A percentile compares a stretch with the other conserved stretches of the same genome.
phyloP scores from a whole-genome alignment of 2,888 invertebrate species.

The Sceliomorpha sp. region DNA sequence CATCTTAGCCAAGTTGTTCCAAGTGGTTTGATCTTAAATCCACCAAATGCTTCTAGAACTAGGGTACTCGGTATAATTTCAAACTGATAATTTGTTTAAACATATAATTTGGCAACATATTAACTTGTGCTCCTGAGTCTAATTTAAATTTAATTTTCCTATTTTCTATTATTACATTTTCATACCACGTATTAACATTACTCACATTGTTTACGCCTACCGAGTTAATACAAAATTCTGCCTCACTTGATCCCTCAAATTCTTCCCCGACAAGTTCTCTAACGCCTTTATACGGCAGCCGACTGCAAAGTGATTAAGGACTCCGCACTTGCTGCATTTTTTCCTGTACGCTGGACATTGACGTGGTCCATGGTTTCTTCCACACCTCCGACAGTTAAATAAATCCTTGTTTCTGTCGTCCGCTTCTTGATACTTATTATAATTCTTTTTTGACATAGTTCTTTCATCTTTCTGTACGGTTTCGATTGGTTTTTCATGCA shows the following conservation, averaged over 20 bases:
- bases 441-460: no score
- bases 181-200: constrained; percentile 5
- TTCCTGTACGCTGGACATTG: constrained; percentile 5
- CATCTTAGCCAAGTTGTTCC: no score
- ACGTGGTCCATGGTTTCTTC: constrained; percentile 1
- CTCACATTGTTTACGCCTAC: background rate
- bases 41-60: no score
- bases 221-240: constrained; percentile 1
- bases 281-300: background rate
- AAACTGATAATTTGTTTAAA: background rate
- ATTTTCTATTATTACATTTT: constrained; percentile 3
- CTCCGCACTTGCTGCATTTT: constrained; percentile 1
- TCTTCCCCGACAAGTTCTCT: no score
- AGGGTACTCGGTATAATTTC: constrained; percentile 5
- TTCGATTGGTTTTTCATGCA: background rate
- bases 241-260: background rate
- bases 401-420: background rate
- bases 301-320: constrained; percentile 5
- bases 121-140: constrained; percentile 5
- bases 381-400: constrained; percentile 2
- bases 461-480: background rate
- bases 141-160: constrained; percentile 1
- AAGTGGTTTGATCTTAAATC: no score
- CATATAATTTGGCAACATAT: constrained; percentile 7
- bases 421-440: no score